Base-by-base conservation (phyloP, 2,797 vertebrate species). In the Myotis myotis region DNA sequence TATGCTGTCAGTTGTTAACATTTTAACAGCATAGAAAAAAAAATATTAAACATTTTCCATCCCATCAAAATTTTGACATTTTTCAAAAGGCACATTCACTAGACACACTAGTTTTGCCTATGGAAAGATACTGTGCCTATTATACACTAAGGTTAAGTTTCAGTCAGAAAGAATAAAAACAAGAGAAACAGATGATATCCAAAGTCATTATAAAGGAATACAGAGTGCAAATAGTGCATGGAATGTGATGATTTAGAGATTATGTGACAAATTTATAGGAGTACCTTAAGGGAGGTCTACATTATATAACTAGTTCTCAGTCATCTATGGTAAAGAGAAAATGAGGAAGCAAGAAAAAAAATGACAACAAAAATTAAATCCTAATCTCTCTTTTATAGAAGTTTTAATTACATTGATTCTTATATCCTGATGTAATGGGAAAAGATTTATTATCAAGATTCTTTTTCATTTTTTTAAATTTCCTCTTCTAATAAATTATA, bases 21-120 rank as follows among this genome's bases (percentile, higher is more conserved):
- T 94, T 94, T 89, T 80, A 75, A 94, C 86, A 90, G 68, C 30
- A 66, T 22, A 72, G 20, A n/a, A n/a, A 28, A 33, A 76, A 93
- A 83, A 68, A 19, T 38, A 81, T 74, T 72, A 38, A 82, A 93
- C 33, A 49, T 78, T 92, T 94, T 93, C 51, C 8, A 87, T 9
- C 4, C 53, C 8, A 84, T 96, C 80, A 94, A 84, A 89, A 76
- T 94, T 93, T 83, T 95, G 92, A 95, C 84, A 74, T 60, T 91
- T 95, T 95, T 81, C 55, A 66, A 71, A 96, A 96, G 82, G 92
- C 5, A 57, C 8, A 75, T 85, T 91, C 71, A 89, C 33, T 78
- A 86, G 28, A 81, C 25, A 78, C 1, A 87, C 12, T 72, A 64
- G 36, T 83, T 93, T 82, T 89, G 38, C n/a, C 49, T 64, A 11